A percentile compares a stretch with the other conserved stretches of the same genome.
phyloP scores from a whole-genome alignment of 2,888 invertebrate genomes.

The Malacosoma neustria region DNA sequence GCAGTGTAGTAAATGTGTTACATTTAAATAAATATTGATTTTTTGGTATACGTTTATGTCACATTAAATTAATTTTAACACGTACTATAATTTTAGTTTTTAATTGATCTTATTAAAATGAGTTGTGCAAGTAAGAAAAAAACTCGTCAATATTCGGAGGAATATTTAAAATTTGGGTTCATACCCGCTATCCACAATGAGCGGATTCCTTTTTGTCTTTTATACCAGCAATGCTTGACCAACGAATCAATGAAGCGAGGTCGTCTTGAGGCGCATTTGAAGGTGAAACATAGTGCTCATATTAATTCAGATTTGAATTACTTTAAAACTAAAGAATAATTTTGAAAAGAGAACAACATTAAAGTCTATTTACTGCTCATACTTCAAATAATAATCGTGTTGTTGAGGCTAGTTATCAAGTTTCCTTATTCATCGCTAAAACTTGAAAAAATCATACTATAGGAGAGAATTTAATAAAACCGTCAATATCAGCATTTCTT shows the following conservation, averaged over 20 bases:
- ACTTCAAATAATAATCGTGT: not conserved
- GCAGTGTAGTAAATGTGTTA: too few species aligned
- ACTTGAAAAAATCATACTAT: slow-evolving; percentile 8
- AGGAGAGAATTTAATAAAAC: slow-evolving; percentile 7
- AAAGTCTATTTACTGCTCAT: slow-evolving; percentile 1
- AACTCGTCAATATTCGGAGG: slow-evolving; percentile 3
- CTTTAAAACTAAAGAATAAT: slow-evolving; percentile 5
- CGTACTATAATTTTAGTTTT: not conserved
- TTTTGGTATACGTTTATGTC: not conserved
- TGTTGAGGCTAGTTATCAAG: slow-evolving; percentile 7
- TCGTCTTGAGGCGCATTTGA: slow-evolving; percentile 6
- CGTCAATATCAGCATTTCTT: slow-evolving; percentile 6
- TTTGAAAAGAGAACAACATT: slow-evolving; percentile 1
- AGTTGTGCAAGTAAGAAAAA: slow-evolving; percentile 2
- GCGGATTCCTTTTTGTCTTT: not conserved
- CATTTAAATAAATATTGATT: too few species aligned
- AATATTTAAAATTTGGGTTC: slow-evolving; percentile 4
- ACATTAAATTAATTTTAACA: not conserved
- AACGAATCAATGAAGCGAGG: slow-evolving; percentile 4
- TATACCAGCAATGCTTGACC: slow-evolving; percentile 3
- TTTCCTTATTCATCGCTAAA: slow-evolving; percentile 6
- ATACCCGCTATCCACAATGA: slow-evolving; percentile 2
- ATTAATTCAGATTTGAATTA: slow-evolving; percentile 3
- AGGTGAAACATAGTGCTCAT: slow-evolving; percentile 5
- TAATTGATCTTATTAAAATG: slow-evolving; percentile 2